phyloP scores from a whole-genome alignment of 2,113 vertebrate species.

The Psittacula cyanocephala region DNA sequence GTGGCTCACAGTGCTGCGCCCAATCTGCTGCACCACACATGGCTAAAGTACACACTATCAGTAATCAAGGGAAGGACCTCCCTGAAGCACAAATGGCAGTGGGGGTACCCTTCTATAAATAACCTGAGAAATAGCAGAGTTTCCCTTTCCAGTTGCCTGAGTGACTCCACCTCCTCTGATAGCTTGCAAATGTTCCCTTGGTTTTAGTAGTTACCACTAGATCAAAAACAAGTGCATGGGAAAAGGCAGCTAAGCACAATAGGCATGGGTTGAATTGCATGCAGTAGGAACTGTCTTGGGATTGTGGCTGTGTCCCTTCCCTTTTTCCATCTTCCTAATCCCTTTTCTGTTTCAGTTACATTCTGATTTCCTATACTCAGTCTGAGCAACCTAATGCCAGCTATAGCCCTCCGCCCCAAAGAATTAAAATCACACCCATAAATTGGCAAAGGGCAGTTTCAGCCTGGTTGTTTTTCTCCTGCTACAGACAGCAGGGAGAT shows the following conservation, averaged over 20 bases:
- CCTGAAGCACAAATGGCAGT: conserved; percentile 72
- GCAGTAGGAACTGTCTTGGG: not conserved
- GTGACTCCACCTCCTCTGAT: conserved; percentile 68
- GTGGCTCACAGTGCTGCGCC: conserved; percentile 16
- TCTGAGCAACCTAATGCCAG: not conserved
- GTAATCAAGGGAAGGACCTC: conserved; percentile 75
- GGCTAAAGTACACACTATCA: conserved; percentile 75
- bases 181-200: conserved; percentile 66
- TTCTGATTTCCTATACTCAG: not conserved
- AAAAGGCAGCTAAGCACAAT: conserved; percentile 30
- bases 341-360: not conserved
- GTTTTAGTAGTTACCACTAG: conserved; percentile 52
- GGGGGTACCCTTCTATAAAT: conserved; percentile 77
- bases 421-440: conserved; percentile 9
- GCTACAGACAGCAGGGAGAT: not conserved
- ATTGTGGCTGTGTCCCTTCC: conserved; percentile 3
- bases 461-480: not conserved
- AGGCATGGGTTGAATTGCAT: conserved; percentile 19
- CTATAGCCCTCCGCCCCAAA: not conserved
- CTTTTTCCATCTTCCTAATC: conserved; percentile 9
- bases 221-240: conserved; percentile 39
- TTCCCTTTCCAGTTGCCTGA: conserved; percentile 65
- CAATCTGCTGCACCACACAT: conserved; percentile 72
- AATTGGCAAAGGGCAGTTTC: not conserved
- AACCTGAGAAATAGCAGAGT: conserved; percentile 61